phyloP scores from a whole-genome alignment of 2,888 invertebrate species.

The Synanthedon andrenaeformis region DNA sequence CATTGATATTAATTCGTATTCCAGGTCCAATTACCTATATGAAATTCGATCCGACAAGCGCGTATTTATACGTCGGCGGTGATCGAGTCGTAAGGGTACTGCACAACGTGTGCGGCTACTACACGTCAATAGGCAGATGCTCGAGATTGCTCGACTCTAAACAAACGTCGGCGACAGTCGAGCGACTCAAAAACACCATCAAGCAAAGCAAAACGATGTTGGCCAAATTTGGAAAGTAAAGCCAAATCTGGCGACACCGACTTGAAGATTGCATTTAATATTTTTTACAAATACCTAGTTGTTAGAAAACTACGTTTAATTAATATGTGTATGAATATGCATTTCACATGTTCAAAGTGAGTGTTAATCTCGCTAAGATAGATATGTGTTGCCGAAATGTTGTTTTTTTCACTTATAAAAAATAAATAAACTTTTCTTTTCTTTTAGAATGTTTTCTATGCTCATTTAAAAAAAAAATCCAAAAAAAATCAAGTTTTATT shows the following conservation, averaged over 20 bases:
- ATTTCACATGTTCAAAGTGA: background rate
- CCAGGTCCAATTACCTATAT: slow-evolving; percentile 77
- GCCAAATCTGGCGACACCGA: background rate
- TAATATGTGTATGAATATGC: too few relatives aligned
- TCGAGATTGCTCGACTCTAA: slow-evolving; percentile 61
- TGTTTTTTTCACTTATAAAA: too few relatives aligned
- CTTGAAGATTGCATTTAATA: slow-evolving; percentile 7
- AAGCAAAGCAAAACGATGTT: slow-evolving; percentile 66
- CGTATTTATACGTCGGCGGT: slow-evolving; percentile 79
- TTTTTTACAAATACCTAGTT: background rate
- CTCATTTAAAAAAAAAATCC: too few relatives aligned
- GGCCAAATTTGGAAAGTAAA: slow-evolving; percentile 44
- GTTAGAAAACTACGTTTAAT: background rate
- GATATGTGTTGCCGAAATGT: too few relatives aligned
- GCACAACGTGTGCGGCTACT: slow-evolving; percentile 74
- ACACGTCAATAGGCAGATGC: slow-evolving; percentile 48
- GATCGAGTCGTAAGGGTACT: slow-evolving; percentile 83
- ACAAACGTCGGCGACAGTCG: slow-evolving; percentile 80
- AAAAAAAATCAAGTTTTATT: too few relatives aligned
- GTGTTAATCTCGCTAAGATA: too few relatives aligned
- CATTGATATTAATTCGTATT: slow-evolving; percentile 16
- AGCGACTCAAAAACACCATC: slow-evolving; percentile 79
- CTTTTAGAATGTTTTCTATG: too few relatives aligned
- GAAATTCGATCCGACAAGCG: slow-evolving; percentile 80
- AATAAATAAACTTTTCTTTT: too few relatives aligned